Base-by-base conservation (phyloP, 1,140 invertebrate species). In the Uloborus diversus region DNA sequence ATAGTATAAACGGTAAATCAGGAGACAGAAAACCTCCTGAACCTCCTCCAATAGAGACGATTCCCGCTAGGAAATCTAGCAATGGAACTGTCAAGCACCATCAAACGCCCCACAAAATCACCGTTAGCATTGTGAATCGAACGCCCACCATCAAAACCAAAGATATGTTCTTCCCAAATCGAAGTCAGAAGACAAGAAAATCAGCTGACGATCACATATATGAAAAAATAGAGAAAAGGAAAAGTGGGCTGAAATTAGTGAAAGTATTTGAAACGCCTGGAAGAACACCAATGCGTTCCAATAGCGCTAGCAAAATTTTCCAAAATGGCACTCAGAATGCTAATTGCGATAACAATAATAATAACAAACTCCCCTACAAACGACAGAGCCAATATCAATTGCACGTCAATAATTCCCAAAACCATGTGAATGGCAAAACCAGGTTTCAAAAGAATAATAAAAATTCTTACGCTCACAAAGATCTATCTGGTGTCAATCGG, bases 21-120 rank as follows among this genome's bases (percentile, higher is more conserved):
- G 32, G 59, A 27, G 30, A 57, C 9, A 30, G 49, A n/a, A 62
- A 79, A 28, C 92, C 93, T 88, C 94, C 94, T 61, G 93, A 94
- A 87, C 94, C 94, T 47, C 94, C 94, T 27, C 94, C 94, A 1
- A 94, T 96, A 82, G 94, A 96, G 86, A 95, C 94, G 0, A 95
- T 95, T 84, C 94, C 94, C 7, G 42, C 20, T 14, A 49, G 79
- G 5, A 81, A 73, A 28, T 73, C 79, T 1, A 81, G 53, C 23
- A 59, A 27, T 9, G 70, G 57, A 7, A 73, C 57, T 0, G 57
- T 73, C n/a, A 59, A 57, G 27, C 51, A 81, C 25, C 47, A 30
- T 23, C 30, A 71, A 71, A 51, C 80, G 3, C 59, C 80, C 7
- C 70, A 69, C 14, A 81, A 81, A n/a, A 76, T 75, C 7, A 81